phyloP scores from a whole-genome alignment of 2,797 vertebrate genomes.

The Furcifer pardalis region DNA sequence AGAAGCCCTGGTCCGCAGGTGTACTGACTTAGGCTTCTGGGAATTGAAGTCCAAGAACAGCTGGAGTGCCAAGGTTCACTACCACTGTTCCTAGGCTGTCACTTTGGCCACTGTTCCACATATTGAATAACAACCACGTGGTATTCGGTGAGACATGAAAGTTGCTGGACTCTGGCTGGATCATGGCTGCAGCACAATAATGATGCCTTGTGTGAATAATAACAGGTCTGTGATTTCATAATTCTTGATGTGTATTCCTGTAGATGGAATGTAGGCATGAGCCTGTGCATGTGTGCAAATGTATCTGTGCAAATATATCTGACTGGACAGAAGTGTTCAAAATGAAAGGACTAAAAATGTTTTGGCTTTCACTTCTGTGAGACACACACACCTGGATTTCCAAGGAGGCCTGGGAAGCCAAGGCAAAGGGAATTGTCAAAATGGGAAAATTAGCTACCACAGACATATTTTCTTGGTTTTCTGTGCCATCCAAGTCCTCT shows the following conservation, averaged over 20 bases:
- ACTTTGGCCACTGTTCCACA: too few species aligned
- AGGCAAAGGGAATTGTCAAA: not conserved
- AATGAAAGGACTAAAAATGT: not conserved
- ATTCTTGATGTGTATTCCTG: too few species aligned
- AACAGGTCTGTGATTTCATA: not conserved
- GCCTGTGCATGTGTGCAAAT: too few species aligned
- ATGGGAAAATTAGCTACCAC: not conserved
- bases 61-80: too few species aligned
- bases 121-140: not conserved
- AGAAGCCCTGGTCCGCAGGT: too few species aligned
- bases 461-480: too few species aligned
- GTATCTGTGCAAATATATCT: not conserved
- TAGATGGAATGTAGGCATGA: not conserved
- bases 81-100: too few species aligned
- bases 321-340: not conserved
- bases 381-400: not conserved
- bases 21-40: too few species aligned
- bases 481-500: too few species aligned
- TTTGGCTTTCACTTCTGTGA: not conserved
- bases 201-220: too few species aligned
- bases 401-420: not conserved
- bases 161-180: not conserved
- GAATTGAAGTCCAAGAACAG: too few species aligned
- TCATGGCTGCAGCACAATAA: not conserved
- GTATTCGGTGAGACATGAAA: not conserved